Evolutionary conservation across 2,113 vertebrate species (phyloP), one percentile per base, ranked within the genome.

Genomic region (Bujurquina vittata): DNA sequence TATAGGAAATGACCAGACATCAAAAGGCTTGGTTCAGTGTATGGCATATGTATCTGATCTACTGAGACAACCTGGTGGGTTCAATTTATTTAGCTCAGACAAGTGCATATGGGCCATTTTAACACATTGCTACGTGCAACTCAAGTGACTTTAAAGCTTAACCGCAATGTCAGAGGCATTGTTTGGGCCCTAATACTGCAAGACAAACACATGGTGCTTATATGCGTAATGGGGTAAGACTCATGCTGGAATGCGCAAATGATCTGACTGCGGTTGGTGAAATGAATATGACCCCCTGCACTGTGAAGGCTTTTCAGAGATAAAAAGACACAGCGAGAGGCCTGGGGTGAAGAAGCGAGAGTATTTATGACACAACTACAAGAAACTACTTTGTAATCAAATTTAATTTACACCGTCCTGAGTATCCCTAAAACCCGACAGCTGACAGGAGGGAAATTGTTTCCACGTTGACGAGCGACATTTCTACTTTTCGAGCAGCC

Each of bases 391-490:
- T 91, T 93, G 91, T 91, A 91, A 91, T 94, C 81, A 75, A 55
- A 83, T 89, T 72, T 88, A 89, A 94, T 91, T 94, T 84, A 90
- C 84, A 86, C 86, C 26, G 26, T 84, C 88, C 61, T 8, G 67
- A 90, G 56, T 52, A 26, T 89, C 87, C 57, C 80, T 37, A 76
- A 88, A 88, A 90, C 61, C 33, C 49, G 61, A 73, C 81, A 46
- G 77, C 79, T 91, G 91, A 93, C 91, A 86, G 77, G 80, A 63
- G 74, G 86, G 86, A 89, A 93, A 94, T 93, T 89, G 85, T 83
- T 93, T 88, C 88, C 92, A 95, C 60, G 78, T 90, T 89, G 85
- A 67, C 4, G 67, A 87, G 76, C 46, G 76, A 82, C 57, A 72
- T 83, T 89, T 80, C 79, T 81, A 84, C 85, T 87, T 82, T 88